Percentiles rank a stretch among this genome's conserved stretches.
Conservation (phyloP, 2,113 vertebrate species). For the Laticauda colubrina region DNA sequence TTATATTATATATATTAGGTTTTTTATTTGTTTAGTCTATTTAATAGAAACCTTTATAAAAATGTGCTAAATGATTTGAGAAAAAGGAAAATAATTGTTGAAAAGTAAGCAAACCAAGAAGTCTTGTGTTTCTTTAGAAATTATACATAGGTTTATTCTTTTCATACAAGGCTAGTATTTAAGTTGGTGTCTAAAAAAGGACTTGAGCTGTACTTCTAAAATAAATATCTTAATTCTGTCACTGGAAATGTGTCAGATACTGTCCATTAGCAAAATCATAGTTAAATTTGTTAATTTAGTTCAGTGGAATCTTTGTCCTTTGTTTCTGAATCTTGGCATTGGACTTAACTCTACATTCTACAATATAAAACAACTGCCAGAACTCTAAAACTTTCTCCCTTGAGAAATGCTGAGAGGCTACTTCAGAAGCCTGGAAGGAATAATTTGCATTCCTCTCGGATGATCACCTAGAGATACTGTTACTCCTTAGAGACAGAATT, state of each 20-base stretch:
- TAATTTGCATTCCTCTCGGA: slow-evolving; percentile 27
- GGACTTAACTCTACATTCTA: accelerated
- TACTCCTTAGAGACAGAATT: slow-evolving; percentile 62
- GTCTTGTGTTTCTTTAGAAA: neutral
- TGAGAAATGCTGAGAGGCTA: accelerated
- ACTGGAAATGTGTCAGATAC: neutral
- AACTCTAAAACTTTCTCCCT: slow-evolving; percentile 12
- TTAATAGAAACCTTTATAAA: neutral
- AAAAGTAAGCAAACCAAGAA: slow-evolving; percentile 9
- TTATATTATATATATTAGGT: neutral
- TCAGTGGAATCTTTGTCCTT: neutral
- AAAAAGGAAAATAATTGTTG: neutral
- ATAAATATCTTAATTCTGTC: neutral
- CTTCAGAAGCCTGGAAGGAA: neutral
- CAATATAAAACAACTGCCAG: neutral
- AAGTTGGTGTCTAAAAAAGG: neutral
- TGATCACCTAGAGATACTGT: slow-evolving; percentile 50
- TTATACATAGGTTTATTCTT: neutral
- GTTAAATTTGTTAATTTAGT: neutral
- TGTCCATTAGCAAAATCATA: neutral
- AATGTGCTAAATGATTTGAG: neutral
- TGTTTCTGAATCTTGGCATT: neutral
- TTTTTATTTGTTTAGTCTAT: neutral
- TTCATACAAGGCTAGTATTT: neutral
- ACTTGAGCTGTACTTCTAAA: neutral